Percentiles rank a stretch among this genome's conserved stretches.
phyloP scores from a whole-genome alignment of 2,113 vertebrate species.

The Hirundichthys speculiger region DNA sequence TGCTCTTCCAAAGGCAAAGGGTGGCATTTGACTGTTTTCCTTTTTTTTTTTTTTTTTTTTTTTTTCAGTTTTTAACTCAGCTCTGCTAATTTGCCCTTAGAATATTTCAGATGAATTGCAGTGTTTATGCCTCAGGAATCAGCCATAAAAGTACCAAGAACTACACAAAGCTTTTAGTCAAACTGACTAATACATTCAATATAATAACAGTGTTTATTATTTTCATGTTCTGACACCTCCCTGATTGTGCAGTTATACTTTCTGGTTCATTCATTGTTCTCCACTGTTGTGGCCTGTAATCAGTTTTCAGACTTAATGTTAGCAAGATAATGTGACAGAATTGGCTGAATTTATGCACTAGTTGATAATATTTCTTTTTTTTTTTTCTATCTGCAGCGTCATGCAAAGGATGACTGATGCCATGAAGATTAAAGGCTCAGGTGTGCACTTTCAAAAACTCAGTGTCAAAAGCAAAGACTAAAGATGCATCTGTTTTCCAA shows the following conservation, averaged over 20 bases:
- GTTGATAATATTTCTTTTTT: conserved; percentile 3
- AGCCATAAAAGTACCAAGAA: conserved; percentile 30
- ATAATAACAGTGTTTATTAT: conserved; percentile 36
- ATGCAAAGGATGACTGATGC: conserved; percentile 3
- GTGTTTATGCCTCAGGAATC: conserved; percentile 43
- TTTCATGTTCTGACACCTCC: conserved; percentile 19
- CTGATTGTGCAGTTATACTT: conserved; percentile 11
- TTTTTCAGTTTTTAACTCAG: conserved; percentile 23
- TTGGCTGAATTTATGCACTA: conserved; percentile 22
- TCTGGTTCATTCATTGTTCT: conserved; percentile 25
- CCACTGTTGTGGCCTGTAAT: conserved; percentile 42
- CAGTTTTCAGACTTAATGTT: conserved; percentile 40
- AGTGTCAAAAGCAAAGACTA: conserved; percentile 25
- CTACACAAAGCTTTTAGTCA: conserved; percentile 16
- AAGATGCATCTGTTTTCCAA: conserved; percentile 41
- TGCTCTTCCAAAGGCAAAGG: conserved; percentile 20
- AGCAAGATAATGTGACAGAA: conserved; percentile 39
- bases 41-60: conserved; percentile 4
- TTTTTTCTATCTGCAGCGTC: too few species aligned
- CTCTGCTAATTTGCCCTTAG: conserved; percentile 40
- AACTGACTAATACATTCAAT: conserved; percentile 21
- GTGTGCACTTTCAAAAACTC: conserved; percentile 29
- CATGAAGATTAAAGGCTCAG: conserved; percentile 31
- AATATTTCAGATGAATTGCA: conserved; percentile 38
- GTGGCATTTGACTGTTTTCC: conserved; percentile 16